Evolutionary conservation across 2,888 invertebrate species (phyloP).

Genomic region (Ypsolopha scabrella): DNA sequence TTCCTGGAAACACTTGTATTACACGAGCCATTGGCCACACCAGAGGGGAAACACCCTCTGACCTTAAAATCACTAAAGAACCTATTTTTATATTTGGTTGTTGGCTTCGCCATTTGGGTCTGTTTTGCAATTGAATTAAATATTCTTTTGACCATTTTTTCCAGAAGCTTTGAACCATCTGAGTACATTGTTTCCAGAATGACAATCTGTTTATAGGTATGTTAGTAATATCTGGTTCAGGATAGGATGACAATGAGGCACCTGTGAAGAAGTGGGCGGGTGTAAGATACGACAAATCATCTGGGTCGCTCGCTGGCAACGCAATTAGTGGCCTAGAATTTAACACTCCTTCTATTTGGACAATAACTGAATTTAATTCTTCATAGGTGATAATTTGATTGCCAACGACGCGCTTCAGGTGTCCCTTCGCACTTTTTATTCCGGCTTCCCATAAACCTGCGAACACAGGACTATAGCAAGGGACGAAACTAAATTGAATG

Average conservation of each 20-base stretch:
- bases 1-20: slow-evolving; percentile 8
- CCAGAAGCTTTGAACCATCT: slow-evolving; percentile 9
- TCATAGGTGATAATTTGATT: slow-evolving; percentile 6
- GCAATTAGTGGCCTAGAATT: slow-evolving; percentile 9
- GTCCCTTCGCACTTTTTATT: slow-evolving; percentile 11
- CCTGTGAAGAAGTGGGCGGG: slow-evolving; percentile 11
- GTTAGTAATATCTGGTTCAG: slow-evolving; percentile 6
- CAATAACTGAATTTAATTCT: slow-evolving; percentile 9
- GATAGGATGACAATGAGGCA: slow-evolving; percentile 5
- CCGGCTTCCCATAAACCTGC: slow-evolving; percentile 12
- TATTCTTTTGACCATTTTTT: slow-evolving; percentile 8
- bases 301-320: slow-evolving; percentile 3
- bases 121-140: slow-evolving; percentile 6
- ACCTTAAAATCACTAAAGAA: slow-evolving; percentile 7
- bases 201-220: slow-evolving; percentile 4
- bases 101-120: slow-evolving; percentile 7
- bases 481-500: slow-evolving; percentile 2
- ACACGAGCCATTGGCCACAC: slow-evolving; percentile 9
- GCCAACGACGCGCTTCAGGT: slow-evolving; percentile 1
- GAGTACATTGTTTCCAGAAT: slow-evolving; percentile 5
- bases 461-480: slow-evolving; percentile 1
- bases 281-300: slow-evolving; percentile 8
- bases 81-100: slow-evolving; percentile 8
- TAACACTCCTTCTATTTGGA: slow-evolving; percentile 11
- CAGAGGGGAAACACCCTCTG: slow-evolving; percentile 5